These are phyloP conservation scores for Atopsyche davidsoni DNA, from an alignment of 1,140 invertebrate genomes.

Conservation along the genomic window DNA sequence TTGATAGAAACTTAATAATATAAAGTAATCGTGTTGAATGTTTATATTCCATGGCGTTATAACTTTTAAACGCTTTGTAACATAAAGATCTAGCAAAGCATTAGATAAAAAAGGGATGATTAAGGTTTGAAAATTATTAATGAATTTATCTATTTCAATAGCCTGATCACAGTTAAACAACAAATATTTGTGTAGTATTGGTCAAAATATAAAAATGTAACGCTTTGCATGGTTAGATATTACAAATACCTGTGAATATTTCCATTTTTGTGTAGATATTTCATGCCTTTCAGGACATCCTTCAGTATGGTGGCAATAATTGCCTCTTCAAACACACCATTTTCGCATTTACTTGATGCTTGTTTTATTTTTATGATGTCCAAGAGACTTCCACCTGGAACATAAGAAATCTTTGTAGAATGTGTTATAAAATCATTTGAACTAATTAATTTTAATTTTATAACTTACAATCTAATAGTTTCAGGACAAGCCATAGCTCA, in stretches of 20 bases:
- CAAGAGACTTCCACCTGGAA: slow-evolving; percentile 74
- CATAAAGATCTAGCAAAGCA: too few relatives aligned
- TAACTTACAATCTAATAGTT: slow-evolving; percentile 60
- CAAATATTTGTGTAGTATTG: not conserved
- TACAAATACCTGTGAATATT: slow-evolving; percentile 74
- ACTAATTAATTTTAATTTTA: not conserved
- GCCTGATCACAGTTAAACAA: not conserved
- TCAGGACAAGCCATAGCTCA: slow-evolving; percentile 95
- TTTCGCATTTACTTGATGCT: slow-evolving; percentile 84
- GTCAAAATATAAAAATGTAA: not conserved
- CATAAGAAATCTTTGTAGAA: not conserved
- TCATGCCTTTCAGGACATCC: slow-evolving; percentile 96
- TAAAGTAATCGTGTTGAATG: too few relatives aligned
- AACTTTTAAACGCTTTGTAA: too few relatives aligned
- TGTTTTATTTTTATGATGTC: slow-evolving; percentile 99
- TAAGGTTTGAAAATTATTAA: too few relatives aligned
- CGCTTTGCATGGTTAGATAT: not conserved
- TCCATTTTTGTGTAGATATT: slow-evolving; percentile 99
- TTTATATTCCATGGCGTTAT: too few relatives aligned
- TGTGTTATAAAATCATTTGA: not conserved
- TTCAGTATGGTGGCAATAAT: slow-evolving; percentile 98
- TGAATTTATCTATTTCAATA: not conserved
- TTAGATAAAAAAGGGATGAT: too few relatives aligned
- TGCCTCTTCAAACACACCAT: slow-evolving; percentile 98
- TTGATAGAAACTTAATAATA: too few relatives aligned